Evolutionary conservation across 2,113 vertebrate species (phyloP), one percentile per base, ranked within the genome.

Genomic region (Perca fluviatilis): DNA sequence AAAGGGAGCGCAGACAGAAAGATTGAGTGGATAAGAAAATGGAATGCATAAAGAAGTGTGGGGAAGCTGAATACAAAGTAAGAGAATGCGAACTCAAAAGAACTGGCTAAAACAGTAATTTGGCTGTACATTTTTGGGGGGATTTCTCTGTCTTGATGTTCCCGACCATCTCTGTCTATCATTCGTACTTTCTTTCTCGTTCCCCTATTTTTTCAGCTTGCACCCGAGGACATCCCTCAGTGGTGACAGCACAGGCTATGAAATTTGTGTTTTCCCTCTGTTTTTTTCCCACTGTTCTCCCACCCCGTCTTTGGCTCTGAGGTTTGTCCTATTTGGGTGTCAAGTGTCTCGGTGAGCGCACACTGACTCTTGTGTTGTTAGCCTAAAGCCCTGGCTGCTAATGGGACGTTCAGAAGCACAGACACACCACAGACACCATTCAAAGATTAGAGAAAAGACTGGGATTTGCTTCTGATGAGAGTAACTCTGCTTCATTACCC

Each of bases 361-460:
- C 77, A 66, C 74, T 78, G 77, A 86, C 86, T 84, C 85, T 65
- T 60, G 70, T 80, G 57, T 74, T 56, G 86, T 90, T 88, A 79
- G 83, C 91, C 86, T 64, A 47, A 83, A 90, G 89, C 82, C 70
- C 19, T 3, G 3, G 87, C 76, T 73, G 47, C 88, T 93, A 94
- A 93, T 91, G 90, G 93, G 91, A 91, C 62, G n/a, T 93, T 88
- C 71, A 89, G 83, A 85, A 82, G 74, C 86, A 81, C 61, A 73
- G 81, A 86, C 79, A 62, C 65, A 54, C 33, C 51, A 21, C 79
- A 81, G 83, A 87, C 74, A 81, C 76, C 49, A 69, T 82, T 85
- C 84, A 87, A 84, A 85, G 84, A 83, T 72, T 54, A 68, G 46
- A 83, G 78, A 86, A 64, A 89, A 83, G 82, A 54, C 75, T n/a